Percentiles rank a stretch among this genome's conserved stretches.
Evolutionary conservation across 1,140 invertebrate species (phyloP).

Genomic region (Phymorhynchus buccinoides): DNA sequence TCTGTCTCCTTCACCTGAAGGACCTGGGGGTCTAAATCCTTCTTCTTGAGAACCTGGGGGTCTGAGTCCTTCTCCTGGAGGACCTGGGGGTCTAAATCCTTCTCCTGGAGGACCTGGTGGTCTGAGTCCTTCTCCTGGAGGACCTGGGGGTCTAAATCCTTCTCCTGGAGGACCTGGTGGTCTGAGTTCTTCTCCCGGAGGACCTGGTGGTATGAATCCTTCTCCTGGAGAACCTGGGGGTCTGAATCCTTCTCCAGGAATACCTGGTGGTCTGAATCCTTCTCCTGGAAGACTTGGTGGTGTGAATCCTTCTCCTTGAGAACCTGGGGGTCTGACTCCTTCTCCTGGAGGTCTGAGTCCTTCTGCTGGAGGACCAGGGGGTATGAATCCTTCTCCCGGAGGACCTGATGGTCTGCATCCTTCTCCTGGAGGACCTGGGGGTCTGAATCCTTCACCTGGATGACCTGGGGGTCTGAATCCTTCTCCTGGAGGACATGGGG

Average conservation of each 20-base stretch:
- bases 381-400: neutral
- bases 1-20: neutral
- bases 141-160: neutral
- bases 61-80: neutral
- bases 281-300: too few relatives aligned
- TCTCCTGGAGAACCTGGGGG: neutral
- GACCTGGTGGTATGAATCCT: neutral
- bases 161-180: neutral
- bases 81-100: neutral
- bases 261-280: too few relatives aligned
- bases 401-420: neutral
- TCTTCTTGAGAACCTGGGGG: neutral
- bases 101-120: neutral
- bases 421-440: neutral
- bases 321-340: neutral
- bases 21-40: neutral
- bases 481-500: neutral
- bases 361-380: neutral
- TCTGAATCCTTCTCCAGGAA: too few relatives aligned
- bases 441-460: constrained; percentile 1
- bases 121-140: neutral
- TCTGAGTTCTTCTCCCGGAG: neutral
- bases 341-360: neutral
- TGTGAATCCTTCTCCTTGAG: too few relatives aligned
- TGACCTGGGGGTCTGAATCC: neutral